Percentiles rank a stretch among this genome's conserved stretches.
Conservation (phyloP, 2,797 vertebrate genomes). For the Paramormyrops hopkinsi region DNA sequence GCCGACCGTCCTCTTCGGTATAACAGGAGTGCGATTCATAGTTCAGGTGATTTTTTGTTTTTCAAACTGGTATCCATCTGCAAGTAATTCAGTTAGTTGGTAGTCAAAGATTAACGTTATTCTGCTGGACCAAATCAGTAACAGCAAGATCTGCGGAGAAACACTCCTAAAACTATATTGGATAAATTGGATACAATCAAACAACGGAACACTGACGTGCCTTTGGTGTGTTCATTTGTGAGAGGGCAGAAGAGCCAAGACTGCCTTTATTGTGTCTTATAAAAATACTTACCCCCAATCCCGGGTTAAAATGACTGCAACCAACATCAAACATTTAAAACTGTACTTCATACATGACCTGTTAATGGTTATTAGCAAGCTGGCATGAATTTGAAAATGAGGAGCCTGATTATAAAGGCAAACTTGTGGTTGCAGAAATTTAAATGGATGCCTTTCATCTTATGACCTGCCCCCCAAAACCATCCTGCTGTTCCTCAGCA, state of each 20-base stretch:
- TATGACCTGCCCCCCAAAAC: not conserved
- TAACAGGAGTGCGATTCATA: not conserved
- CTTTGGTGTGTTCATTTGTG: not conserved
- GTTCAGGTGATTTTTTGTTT: not conserved
- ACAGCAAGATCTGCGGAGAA: not conserved
- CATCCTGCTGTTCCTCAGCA: not conserved
- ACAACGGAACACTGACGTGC: not conserved
- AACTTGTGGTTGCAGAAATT: not conserved
- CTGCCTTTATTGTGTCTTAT: not conserved
- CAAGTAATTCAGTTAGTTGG: not conserved
- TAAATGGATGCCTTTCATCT: not conserved
- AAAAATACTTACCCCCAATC: not conserved
- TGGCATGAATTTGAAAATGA: not conserved
- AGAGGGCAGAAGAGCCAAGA: not conserved
- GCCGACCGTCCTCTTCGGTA: not conserved
- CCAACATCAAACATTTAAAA: not conserved
- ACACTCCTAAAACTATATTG: not conserved
- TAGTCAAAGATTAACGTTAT: not conserved
- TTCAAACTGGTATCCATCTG: not conserved
- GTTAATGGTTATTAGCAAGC: not conserved
- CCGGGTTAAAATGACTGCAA: not conserved
- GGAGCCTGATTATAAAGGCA: not conserved
- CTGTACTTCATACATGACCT: not conserved
- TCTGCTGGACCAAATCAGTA: not conserved
- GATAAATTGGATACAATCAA: not conserved